These are phyloP conservation scores for Ormyrus rosae DNA, from an alignment of 2,888 invertebrate genomes.

Conservation along the genomic window DNA sequence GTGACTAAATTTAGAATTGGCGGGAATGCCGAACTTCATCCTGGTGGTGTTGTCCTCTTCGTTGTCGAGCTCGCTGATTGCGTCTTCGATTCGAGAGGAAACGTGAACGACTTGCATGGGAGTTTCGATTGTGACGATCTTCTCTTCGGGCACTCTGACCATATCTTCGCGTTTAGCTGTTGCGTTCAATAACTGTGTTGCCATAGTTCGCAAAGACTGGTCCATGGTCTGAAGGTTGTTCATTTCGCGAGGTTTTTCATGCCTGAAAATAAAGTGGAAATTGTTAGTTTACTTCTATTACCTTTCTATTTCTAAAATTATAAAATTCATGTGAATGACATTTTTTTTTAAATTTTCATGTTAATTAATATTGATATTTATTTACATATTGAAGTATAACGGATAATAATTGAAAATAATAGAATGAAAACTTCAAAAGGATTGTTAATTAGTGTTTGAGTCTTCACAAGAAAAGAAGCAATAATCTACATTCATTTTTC, in stretches of 20 bases:
- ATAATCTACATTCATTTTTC: too few relatives aligned
- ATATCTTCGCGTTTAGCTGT: conserved; percentile 58
- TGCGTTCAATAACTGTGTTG: conserved; percentile 72
- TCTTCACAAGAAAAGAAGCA: too few relatives aligned
- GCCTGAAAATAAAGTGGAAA: conserved; percentile 62
- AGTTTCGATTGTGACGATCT: conserved; percentile 46
- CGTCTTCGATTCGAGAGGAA: conserved; percentile 52
- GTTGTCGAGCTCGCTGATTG: conserved; percentile 48
- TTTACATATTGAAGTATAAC: too few relatives aligned
- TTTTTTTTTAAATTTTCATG: neutral
- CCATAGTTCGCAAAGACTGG: conserved; percentile 71
- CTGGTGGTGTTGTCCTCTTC: conserved; percentile 59
- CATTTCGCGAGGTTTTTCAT: conserved; percentile 59
- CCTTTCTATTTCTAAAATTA: neutral
- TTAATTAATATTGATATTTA: too few relatives aligned
- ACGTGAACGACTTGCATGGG: conserved; percentile 54
- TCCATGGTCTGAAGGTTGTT: conserved; percentile 71
- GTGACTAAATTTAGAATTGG: conserved; percentile 72
- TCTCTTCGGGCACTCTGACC: conserved; percentile 52
- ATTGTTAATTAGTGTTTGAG: too few relatives aligned
- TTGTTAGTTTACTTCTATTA: neutral
- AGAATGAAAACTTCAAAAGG: too few relatives aligned
- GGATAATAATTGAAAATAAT: too few relatives aligned
- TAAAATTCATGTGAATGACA: neutral
- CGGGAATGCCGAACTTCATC: conserved; percentile 67